Base-by-base conservation (phyloP, 1,140 invertebrate genomes). In the Cherax destructor region DNA sequence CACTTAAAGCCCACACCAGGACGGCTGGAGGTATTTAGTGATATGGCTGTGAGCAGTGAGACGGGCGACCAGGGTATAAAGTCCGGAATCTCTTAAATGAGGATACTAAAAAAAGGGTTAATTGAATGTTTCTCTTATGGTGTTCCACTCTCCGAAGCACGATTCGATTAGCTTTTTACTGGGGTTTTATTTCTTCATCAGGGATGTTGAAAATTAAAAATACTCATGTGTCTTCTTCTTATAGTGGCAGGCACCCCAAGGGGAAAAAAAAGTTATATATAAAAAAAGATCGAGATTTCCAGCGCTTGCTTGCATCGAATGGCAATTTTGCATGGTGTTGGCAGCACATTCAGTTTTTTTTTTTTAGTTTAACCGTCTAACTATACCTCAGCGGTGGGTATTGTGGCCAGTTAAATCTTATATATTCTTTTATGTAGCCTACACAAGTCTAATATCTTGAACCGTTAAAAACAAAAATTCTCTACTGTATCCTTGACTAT, bases 1-100 rank as follows among this genome's bases (percentile, higher is more conserved):
- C 69, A 74, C 69, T 74, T 74, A 74, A 74, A 74, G n/a, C 69
- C n/a, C 69, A 74, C 69, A 74, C 69, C 69, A 30, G 69, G 69
- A 74, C 24, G 69, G 69, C 69, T 74, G 69, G 30, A 74, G 69
- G 69, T 74, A 74, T 74, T 74, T 74, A 74, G 69, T 74, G 69
- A 30, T 30, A 65, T 74, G n/a, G 24, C 69, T 21, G 69, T 74
- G 24, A 74, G 69, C 69, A n/a, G 69, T 74, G 24, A 30, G 69
- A 30, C n/a, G 69, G 69, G 69, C 69, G 16, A 74, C n/a, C 69
- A 30, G 69, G 69, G 24, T 74, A 74, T 74, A 74, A 74, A 74
- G 6, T 30, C 24, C 7, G 69, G 69, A 24, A 74, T 74, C 69
- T 74, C 69, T 74, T 30, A 24, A 74, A 65, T 65, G 61, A 30